Evolutionary conservation across 2,888 invertebrate genomes (phyloP).

Genomic region (Pyrrhosoma nymphula): DNA sequence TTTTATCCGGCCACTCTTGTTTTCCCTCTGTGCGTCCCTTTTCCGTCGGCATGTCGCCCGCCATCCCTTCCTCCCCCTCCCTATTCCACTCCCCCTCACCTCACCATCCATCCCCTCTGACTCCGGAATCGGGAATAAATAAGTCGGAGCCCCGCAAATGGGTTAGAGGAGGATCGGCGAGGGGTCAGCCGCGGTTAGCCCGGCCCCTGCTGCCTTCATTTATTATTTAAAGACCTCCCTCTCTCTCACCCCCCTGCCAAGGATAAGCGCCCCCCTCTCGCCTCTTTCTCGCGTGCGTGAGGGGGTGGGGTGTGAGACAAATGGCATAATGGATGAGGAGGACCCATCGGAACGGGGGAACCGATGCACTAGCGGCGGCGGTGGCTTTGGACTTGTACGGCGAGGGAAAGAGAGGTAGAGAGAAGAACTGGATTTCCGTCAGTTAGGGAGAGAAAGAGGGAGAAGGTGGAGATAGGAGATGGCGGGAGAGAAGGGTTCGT

Average conservation of each 20-base stretch:
- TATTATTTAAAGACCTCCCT: slow-evolving; percentile 43
- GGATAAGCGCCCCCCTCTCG: not conserved
- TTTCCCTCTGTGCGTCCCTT: not conserved
- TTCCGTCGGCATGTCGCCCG: slow-evolving; percentile 5
- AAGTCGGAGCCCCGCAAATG: slow-evolving; percentile 18
- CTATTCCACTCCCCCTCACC: too few species aligned
- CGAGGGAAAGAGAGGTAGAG: not conserved
- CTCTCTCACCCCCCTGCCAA: not conserved
- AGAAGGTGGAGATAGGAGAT: not conserved
- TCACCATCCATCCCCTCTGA: not conserved
- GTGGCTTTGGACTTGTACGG: not conserved
- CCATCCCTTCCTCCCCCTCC: not conserved
- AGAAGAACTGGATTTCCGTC: not conserved
- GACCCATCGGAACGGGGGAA: not conserved
- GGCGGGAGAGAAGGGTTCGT: not conserved
- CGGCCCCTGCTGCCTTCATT: slow-evolving; percentile 39
- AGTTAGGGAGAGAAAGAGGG: not conserved
- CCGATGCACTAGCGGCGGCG: slow-evolving; percentile 29
- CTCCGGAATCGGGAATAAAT: slow-evolving; percentile 55
- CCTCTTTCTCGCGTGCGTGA: not conserved
- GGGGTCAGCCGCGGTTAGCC: slow-evolving; percentile 60
- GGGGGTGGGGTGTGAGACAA: slow-evolving; percentile 42
- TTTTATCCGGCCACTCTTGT: slow-evolving; percentile 24
- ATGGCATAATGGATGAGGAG: slow-evolving; percentile 64
- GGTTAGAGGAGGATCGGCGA: slow-evolving; percentile 41